Base-by-base conservation (phyloP, 2,797 vertebrate genomes). In the Borostomias antarcticus region DNA sequence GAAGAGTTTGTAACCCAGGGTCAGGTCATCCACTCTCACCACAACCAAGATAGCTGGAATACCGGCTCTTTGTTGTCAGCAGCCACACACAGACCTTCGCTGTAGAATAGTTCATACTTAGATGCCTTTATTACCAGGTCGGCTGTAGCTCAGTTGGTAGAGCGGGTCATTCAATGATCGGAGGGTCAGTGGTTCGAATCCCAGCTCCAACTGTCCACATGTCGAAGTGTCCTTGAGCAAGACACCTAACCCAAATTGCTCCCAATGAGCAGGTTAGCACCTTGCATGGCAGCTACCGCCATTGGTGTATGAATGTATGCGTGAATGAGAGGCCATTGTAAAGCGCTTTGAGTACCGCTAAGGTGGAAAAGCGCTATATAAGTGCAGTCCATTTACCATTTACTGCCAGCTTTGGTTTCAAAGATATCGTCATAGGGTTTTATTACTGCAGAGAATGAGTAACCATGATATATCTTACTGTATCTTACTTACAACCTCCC, bases 21-120 rank as follows among this genome's bases (percentile, higher is more conserved):
- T 68, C 66, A 69, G 45, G 70, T 79, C 65, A 23, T 62, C 50
- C 62, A 58, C 51, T 32, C 60, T 79, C 58, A 70, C 23, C 50
- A 61, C 13, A 4, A 58, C 32, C 10, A 37, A 4, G n/a, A 33
- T 4, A 17, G 15, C 29, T 74, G 13, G 66, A 68, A 56, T 19
- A 68, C 51, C 52, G 32, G 15, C 6, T 54, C 65, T 11, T 54
- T 64, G 75, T 70, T 66, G 75, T 45, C 59, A 33, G 45, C n/a
- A 21, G 17, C 33, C 21, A n/a, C 51, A 76, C 59, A 50, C 26
- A 51, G 33, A 65, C 56, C 54, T 25, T 43, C 29, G 50, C 66
- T 29, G 48, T 58, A 32, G 68, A 72, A 65, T 9, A 37, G 53
- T 26, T 25, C 6, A 33, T 23, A 30, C 15, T 21, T 28, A 2